Conservation (phyloP, 2,113 vertebrate species). For the Dipodomys merriami region DNA sequence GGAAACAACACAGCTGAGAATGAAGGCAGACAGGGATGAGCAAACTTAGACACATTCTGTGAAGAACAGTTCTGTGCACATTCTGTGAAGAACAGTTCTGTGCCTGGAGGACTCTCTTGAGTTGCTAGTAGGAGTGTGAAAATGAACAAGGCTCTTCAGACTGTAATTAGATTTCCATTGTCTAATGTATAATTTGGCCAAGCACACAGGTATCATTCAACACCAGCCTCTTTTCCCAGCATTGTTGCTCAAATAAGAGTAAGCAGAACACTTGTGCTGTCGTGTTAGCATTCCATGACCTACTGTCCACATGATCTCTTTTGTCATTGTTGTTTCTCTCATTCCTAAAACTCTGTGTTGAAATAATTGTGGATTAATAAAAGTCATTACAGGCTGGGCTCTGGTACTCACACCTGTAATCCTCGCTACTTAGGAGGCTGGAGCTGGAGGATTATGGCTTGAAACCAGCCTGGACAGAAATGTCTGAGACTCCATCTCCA, state of each 20-base stretch:
- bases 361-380: conserved; percentile 15
- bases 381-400: too few relatives aligned
- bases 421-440: too few relatives aligned
- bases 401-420: too few relatives aligned
- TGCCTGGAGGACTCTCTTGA: too few relatives aligned
- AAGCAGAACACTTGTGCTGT: background rate
- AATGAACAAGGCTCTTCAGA: conserved; percentile 5
- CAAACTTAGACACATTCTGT: too few relatives aligned
- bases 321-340: background rate
- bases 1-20: too few relatives aligned
- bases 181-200: conserved; percentile 45
- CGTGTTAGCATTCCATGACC: conserved; percentile 22
- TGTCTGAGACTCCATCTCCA: too few relatives aligned
- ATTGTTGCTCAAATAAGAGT: conserved; percentile 15
- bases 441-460: too few relatives aligned
- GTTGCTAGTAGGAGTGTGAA: conserved; percentile 55
- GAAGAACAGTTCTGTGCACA: too few relatives aligned
- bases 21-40: too few relatives aligned
- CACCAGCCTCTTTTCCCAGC: background rate
- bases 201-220: background rate
- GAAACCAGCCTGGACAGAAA: too few relatives aligned
- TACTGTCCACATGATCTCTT: background rate
- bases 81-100: too few relatives aligned
- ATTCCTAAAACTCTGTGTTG: background rate
- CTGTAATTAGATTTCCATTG: conserved; percentile 40